Evolutionary conservation across 2,113 vertebrate genomes (phyloP), one percentile per base, ranked within the genome.

Genomic region (Neodontobutis hainanensis): DNA sequence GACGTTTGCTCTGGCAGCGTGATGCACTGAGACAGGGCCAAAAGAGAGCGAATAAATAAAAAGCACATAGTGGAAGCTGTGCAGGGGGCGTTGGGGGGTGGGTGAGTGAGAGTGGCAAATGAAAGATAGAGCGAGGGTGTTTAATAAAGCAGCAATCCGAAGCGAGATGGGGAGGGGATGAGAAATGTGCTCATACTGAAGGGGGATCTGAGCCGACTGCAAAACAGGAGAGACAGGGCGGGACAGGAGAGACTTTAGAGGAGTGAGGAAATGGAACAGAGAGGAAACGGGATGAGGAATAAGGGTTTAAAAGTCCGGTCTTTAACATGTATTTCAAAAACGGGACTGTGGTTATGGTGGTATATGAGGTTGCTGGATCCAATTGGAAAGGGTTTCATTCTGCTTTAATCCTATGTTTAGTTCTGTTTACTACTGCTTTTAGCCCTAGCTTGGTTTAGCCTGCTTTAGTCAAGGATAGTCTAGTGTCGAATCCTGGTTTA

Each of bases 141-240:
- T 90, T 90, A 90, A 91, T 90, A 88, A 90, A 89, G 86, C 77
- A 86, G 82, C 82, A 82, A 84, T 89, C 81, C 82, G 75, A 68
- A 90, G 83, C 80, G 88, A 86, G 79, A 15, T 62, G 75, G 78
- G 62, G 75, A 19, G 70, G 80, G 87, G 88, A 87, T 85, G 87
- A 92, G 87, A 90, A 89, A 90, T 89, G 85, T 88, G 84, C 78
- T 89, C 81, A 80, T 86, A 82, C 86, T 73, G 83, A 27, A 27
- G 67, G 15, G 84, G 78, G 89, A 87, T 90, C 86, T 88, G 85
- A 87, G 86, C 82, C 86, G 88, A 90, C 85, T 89, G 85, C 83
- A 78, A 85, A 89, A 74, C 78, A 86, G 78, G 61, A 11, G 69
- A 43, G 44, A 71, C 75, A 77, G 46, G 65, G 65, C 63, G 70